Evolutionary conservation across 2,113 vertebrate species (phyloP), one percentile per base, ranked within the genome.

Genomic region (Enhydra lutris): DNA sequence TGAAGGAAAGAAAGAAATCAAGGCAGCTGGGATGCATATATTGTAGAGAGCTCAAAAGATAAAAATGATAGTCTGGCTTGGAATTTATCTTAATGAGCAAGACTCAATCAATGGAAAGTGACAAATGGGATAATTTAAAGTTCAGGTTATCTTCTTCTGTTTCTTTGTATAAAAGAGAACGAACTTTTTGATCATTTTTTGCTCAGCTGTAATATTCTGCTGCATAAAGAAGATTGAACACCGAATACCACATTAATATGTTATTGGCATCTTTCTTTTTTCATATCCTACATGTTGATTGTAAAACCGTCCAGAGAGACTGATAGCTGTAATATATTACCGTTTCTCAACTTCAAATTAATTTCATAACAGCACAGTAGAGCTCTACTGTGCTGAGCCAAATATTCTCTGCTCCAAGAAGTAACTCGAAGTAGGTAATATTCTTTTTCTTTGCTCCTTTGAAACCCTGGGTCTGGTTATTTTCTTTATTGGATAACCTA

Each of bases 61-160:
- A 98, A 98, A 98, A 98, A 98, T 98, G 59, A 98, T 98, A 97
- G 82, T 94, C 73, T 98, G 55, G 69, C 94, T 98, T 94, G 82
- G 97, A 98, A 98, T 98, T 98, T 98, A 97, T 98, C 98, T 98
- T 99, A 99, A 99, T 98, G 98, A 99, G 97, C 95, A 98, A 98
- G 98, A 98, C 94, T 97, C 98, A 98, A 98, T 98, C 98, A 98
- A 96, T 98, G 97, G 97, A 98, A 98, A 98, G 95, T 97, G 97
- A 99, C 98, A 99, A 98, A 98, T 98, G 98, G 98, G 91, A 98
- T 98, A 78, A 98, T 98, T 98, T 99, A 98, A 98, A 98, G 95
- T 98, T 98, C 97, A 97, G 81, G 65, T 96, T 97, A 93, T 90
- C 90, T 97, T 92, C 76, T 89, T 97, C 94, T 97, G 91, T 97